Conservation (phyloP, 2,888 invertebrate species). For the Cactoblastis cactorum region DNA sequence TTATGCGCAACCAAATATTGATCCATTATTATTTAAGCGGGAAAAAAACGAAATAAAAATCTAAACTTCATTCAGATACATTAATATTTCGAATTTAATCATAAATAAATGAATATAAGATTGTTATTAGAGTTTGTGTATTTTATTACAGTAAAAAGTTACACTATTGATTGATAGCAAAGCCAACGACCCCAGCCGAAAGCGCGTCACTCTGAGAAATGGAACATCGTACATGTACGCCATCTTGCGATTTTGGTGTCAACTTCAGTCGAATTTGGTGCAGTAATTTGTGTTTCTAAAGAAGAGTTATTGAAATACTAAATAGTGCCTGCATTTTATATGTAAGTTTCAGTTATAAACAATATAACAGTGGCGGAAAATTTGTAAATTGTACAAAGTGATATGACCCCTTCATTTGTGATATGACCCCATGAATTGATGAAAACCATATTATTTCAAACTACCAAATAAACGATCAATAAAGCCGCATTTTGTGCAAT, state of each 20-base stretch:
- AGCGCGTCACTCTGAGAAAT: slow-evolving; percentile 20
- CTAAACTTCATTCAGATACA: background rate
- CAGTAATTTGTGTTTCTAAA: slow-evolving; percentile 59
- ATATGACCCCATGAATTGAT: background rate
- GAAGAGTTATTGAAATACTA: slow-evolving; percentile 49
- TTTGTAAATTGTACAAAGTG: slow-evolving; percentile 32
- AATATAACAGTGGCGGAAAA: slow-evolving; percentile 60
- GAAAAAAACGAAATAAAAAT: slow-evolving; percentile 2
- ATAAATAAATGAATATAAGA: background rate
- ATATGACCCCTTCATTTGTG: background rate
- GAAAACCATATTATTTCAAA: background rate
- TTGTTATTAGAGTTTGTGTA: background rate
- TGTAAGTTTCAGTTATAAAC: slow-evolving; percentile 60
- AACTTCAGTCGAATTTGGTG: slow-evolving; percentile 58
- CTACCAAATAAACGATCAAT: slow-evolving; percentile 8
- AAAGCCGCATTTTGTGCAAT: background rate
- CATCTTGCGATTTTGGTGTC: slow-evolving; percentile 68
- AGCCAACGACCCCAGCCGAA: slow-evolving; percentile 20
- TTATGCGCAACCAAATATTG: slow-evolving; percentile 29
- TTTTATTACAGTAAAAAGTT: slow-evolving; percentile 8
- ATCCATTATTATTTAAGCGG: slow-evolving; percentile 11
- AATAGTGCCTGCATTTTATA: slow-evolving; percentile 51
- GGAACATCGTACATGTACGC: slow-evolving; percentile 57
- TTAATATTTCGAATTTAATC: background rate
- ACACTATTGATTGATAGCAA: slow-evolving; percentile 27